Percentiles rank a stretch among this genome's conserved stretches.
phyloP scores from a whole-genome alignment of 1,140 invertebrate species.

The Philaenus spumarius region DNA sequence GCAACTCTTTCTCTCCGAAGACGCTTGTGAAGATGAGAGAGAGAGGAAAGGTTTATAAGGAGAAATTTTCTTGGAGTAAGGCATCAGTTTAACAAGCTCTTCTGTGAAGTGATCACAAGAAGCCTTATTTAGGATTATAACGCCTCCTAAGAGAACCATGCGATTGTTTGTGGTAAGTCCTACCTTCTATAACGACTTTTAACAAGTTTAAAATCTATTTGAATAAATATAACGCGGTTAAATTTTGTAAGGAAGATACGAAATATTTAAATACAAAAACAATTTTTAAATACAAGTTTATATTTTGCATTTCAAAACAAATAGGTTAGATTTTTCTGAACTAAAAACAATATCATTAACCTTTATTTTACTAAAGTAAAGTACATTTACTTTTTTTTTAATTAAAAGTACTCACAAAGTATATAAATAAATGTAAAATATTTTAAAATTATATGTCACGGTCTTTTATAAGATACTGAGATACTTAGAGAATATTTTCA shows the following conservation, averaged over 20 bases:
- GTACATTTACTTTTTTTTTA: background rate
- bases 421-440: no score
- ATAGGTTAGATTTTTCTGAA: background rate
- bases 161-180: slow-evolving; percentile 14
- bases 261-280: background rate
- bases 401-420: no score
- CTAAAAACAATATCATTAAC: no score
- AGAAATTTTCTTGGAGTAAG: background rate
- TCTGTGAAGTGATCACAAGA: background rate
- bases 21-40: background rate
- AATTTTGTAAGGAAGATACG: background rate
- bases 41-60: slow-evolving; percentile 8
- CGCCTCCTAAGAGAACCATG: background rate
- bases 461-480: no score
- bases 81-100: slow-evolving; percentile 8
- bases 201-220: background rate
- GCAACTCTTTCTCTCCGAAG: slow-evolving; percentile 1
- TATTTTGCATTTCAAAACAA: background rate
- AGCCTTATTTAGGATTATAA: background rate
- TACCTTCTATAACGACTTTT: background rate
- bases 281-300: background rate
- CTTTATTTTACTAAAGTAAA: background rate
- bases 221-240: background rate
- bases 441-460: no score
- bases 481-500: no score